These are phyloP conservation scores for Schlechtendalia chinensis DNA, from an alignment of 1,140 invertebrate genomes.

Conservation along the genomic window DNA sequence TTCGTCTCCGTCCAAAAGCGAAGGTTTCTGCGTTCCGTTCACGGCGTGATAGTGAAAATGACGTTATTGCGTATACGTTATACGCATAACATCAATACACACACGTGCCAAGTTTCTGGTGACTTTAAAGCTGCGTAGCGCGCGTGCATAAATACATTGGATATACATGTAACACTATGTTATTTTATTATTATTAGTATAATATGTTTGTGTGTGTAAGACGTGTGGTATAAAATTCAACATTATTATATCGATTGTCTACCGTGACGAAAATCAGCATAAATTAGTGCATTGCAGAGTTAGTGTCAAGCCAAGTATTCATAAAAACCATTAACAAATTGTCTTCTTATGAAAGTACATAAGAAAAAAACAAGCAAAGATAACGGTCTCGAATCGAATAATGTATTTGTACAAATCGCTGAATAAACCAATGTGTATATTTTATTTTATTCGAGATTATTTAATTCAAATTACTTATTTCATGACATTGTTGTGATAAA, in stretches of 20 bases:
- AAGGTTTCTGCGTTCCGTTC: conserved; percentile 17
- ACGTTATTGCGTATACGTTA: too few relatives aligned
- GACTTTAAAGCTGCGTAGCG: not conserved
- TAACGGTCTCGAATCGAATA: not conserved
- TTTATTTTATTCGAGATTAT: too few relatives aligned
- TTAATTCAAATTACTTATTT: too few relatives aligned
- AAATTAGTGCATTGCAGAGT: not conserved
- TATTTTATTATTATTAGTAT: too few relatives aligned
- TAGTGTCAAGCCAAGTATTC: not conserved
- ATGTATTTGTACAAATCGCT: too few relatives aligned
- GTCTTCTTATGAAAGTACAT: not conserved
- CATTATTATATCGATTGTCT: not conserved
- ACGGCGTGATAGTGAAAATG: not conserved
- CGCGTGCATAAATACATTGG: not conserved
- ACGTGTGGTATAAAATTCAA: too few relatives aligned
- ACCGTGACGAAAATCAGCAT: not conserved
- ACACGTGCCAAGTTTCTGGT: not conserved
- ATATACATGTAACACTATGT: too few relatives aligned
- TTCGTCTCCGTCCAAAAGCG: not conserved
- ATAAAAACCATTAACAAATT: not conserved
- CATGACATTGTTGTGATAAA: too few relatives aligned
- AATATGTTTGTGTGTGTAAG: too few relatives aligned
- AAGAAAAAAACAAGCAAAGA: not conserved
- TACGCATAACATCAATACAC: not conserved
- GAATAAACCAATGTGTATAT: too few relatives aligned